These are phyloP conservation scores for Hemaris fuciformis DNA, from an alignment of 2,888 invertebrate species.

Conservation along the genomic window DNA sequence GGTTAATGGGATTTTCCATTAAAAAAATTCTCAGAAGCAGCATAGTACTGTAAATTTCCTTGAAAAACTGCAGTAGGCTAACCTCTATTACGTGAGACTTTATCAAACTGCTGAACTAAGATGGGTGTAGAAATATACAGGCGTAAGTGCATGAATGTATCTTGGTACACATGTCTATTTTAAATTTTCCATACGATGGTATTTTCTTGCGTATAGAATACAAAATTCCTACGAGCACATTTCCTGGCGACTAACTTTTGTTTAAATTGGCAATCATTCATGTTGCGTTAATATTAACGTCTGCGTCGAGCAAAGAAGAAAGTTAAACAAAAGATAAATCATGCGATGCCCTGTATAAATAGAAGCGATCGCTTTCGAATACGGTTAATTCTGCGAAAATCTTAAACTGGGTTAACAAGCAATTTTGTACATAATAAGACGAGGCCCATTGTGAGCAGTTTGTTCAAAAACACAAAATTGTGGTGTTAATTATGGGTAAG, in stretches of 20 bases:
- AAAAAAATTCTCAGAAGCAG: too few relatives aligned
- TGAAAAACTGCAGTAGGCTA: too few relatives aligned
- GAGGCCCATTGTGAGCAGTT: neutral
- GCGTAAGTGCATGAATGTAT: too few relatives aligned
- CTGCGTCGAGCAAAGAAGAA: conserved; percentile 10
- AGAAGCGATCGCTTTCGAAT: conserved; percentile 11
- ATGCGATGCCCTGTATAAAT: conserved; percentile 11
- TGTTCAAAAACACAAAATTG: neutral
- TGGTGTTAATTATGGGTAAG: neutral
- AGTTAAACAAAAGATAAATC: conserved; percentile 12
- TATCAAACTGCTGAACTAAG: too few relatives aligned
- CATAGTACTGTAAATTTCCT: too few relatives aligned
- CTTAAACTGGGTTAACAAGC: conserved; percentile 8
- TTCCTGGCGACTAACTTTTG: neutral
- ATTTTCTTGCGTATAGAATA: too few relatives aligned
- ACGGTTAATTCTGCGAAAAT: conserved; percentile 12
- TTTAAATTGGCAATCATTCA: conserved; percentile 8
- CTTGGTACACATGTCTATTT: too few relatives aligned
- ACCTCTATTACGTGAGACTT: too few relatives aligned
- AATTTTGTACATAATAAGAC: conserved; percentile 4
- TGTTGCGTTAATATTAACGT: conserved; percentile 9
- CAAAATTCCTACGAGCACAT: too few relatives aligned
- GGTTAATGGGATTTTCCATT: too few relatives aligned
- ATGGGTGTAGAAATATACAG: too few relatives aligned
- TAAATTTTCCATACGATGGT: too few relatives aligned